These are phyloP conservation scores for Macroramphosus scolopax DNA, from an alignment of 2,797 vertebrate species.

Conservation along the genomic window DNA sequence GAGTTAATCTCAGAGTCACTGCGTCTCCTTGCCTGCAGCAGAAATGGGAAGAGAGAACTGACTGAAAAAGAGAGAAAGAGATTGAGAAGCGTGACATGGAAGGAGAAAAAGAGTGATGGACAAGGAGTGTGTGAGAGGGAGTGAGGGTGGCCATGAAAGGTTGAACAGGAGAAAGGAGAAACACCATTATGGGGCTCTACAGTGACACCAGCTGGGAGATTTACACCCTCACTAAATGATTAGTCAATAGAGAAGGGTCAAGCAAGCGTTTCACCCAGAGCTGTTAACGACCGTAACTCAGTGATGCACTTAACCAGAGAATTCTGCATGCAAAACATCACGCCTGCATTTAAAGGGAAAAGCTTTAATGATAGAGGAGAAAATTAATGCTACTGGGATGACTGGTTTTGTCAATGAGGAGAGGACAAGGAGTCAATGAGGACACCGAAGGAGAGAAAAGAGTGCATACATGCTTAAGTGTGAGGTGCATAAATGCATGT, in stretches of 20 bases:
- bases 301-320: slow-evolving; percentile 77
- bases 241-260: slow-evolving; percentile 79
- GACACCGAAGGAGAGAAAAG: slow-evolving; percentile 64
- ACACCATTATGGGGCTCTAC: slow-evolving; percentile 68
- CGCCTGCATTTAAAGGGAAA: slow-evolving; percentile 69
- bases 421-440: slow-evolving; percentile 75
- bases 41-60: slow-evolving; percentile 23
- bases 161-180: slow-evolving; percentile 59
- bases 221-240: slow-evolving; percentile 78
- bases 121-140: no score
- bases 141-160: slow-evolving; percentile 60
- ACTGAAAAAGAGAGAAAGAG: slow-evolving; percentile 5
- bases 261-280: slow-evolving; percentile 75
- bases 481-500: slow-evolving; percentile 29
- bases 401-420: slow-evolving; percentile 71
- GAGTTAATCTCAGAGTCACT: slow-evolving; percentile 86
- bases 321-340: slow-evolving; percentile 76
- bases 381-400: slow-evolving; percentile 75
- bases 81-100: slow-evolving; percentile 46
- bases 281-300: slow-evolving; percentile 78
- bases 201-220: slow-evolving; percentile 75
- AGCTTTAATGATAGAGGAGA: slow-evolving; percentile 70
- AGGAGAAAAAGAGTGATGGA: no score
- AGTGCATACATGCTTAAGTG: slow-evolving; percentile 36
- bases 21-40: slow-evolving; percentile 81